phyloP scores from a whole-genome alignment of 2,113 vertebrate species.

The Eulemur rufifrons region DNA sequence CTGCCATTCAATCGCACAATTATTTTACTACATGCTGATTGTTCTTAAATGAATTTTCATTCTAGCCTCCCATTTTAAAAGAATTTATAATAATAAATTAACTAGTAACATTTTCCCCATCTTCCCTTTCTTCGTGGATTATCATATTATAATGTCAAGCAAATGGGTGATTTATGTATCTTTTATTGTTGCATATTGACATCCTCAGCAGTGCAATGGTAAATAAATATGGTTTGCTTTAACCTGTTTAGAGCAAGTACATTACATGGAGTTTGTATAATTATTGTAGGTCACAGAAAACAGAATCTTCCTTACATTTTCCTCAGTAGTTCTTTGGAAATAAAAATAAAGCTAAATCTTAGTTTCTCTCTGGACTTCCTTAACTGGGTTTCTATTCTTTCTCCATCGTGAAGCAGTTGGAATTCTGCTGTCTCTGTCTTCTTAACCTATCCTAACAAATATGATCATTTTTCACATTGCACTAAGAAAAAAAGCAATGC shows the following conservation, averaged over 20 bases:
- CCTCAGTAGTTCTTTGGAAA: not conserved
- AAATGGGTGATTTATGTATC: not conserved
- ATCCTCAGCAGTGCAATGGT: not conserved
- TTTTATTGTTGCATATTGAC: not conserved
- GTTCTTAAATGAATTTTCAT: not conserved
- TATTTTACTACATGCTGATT: not conserved
- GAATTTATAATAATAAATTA: not conserved
- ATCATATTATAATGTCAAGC: conserved; percentile 6
- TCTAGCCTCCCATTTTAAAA: not conserved
- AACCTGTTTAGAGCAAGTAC: not conserved
- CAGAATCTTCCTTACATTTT: not conserved
- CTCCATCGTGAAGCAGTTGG: not conserved
- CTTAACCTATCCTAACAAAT: not conserved
- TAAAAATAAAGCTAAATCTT: not conserved
- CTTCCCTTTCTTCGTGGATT: not conserved
- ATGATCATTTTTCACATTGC: not conserved
- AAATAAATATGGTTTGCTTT: conserved; percentile 36
- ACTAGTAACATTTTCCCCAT: not conserved
- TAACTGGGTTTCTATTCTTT: not conserved
- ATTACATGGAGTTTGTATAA: not conserved
- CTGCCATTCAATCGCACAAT: not conserved
- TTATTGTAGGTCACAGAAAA: not conserved
- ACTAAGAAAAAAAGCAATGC: not conserved
- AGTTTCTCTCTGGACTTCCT: not conserved
- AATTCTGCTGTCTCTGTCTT: not conserved